Base-by-base conservation (phyloP, 2,113 vertebrate species). In the Anthoscopus minutus region DNA sequence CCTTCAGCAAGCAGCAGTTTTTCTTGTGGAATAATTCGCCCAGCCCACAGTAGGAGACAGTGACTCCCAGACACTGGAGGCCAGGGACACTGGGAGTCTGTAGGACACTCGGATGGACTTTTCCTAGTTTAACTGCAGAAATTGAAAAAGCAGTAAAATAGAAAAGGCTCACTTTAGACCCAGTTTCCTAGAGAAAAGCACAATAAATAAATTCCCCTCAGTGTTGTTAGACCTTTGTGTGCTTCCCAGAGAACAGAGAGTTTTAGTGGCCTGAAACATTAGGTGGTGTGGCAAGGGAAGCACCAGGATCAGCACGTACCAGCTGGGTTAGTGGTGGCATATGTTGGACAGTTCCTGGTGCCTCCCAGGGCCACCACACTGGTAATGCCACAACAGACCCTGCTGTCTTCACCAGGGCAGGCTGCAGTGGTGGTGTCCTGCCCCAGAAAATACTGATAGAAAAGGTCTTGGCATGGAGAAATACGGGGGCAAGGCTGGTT, bases 111-210 rank as follows among this genome's bases (percentile, higher is more conserved):
- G 92, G 93, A 84, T 48, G 91, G 96, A 54, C 86, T 87, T 88
- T 88, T 84, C 92, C 65, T 18, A 78, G 60, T 91, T 95, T 97
- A 97, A 97, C 31, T 74, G 86, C 58, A 92, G 94, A 95, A 94
- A 97, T 91, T 81, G 95, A 86, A 97, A 96, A 97, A 97, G 88
- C 92, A 88, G 78, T 97, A 97, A 97, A 98, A 91, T 51, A 61
- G 89, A 91, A 74, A 45, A 96, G 89, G 54, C 71, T 95, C 17
- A 35, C 78, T 96, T 93, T 96, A 86, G 85, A 64, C 90, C 60
- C 33, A 54, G 88, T 93, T 96, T 87, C 81, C 91, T 58, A 79
- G 77, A 90, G 72, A 93, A 97, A 94, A 84, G n/a, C 73, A 87
- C 80, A 94, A 89, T 96, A 96, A 97, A 97, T 97, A 97, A 92